These are phyloP conservation scores for Hyposmocoma kahamanoa DNA, from an alignment of 1,140 invertebrate species.

Conservation along the genomic window DNA sequence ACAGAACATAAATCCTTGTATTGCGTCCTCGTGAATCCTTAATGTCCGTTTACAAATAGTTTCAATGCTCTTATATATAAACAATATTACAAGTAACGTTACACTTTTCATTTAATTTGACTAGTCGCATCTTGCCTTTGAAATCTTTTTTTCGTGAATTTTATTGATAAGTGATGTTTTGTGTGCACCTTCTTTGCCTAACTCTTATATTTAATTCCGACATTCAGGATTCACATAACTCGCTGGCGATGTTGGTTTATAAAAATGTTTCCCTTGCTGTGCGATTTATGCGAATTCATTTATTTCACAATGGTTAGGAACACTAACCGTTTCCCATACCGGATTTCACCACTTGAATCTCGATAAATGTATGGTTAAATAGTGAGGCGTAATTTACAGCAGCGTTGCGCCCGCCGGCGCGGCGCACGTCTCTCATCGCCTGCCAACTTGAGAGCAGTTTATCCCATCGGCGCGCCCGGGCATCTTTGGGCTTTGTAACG, in stretches of 20 bases:
- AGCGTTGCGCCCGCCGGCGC: slow-evolving; percentile 11
- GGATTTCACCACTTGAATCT: slow-evolving; percentile 40
- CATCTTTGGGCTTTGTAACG: slow-evolving; percentile 45
- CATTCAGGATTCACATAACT: slow-evolving; percentile 67
- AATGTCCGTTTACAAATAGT: slow-evolving; percentile 32
- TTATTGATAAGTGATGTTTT: no score
- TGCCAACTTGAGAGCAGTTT: slow-evolving; percentile 51
- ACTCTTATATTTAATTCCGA: slow-evolving; percentile 47
- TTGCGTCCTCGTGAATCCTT: slow-evolving; percentile 69
- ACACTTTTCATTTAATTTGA: no score
- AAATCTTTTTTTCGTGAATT: no score
- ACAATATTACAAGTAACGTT: no score
- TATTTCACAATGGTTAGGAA: neutral
- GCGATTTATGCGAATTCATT: slow-evolving; percentile 56
- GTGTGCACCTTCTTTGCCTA: no score
- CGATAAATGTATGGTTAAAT: slow-evolving; percentile 42
- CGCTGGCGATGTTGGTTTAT: slow-evolving; percentile 38
- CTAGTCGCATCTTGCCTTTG: no score
- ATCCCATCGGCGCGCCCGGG: slow-evolving; percentile 39
- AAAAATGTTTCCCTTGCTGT: slow-evolving; percentile 31
- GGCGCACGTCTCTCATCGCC: slow-evolving; percentile 45
- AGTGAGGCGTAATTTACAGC: slow-evolving; percentile 22
- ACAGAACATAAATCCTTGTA: slow-evolving; percentile 11
- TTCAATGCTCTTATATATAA: neutral
- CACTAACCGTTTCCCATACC: no score